Evolutionary conservation across 2,113 vertebrate species (phyloP), one percentile per base, ranked within the genome.

Genomic region (Fregetta grallaria): DNA sequence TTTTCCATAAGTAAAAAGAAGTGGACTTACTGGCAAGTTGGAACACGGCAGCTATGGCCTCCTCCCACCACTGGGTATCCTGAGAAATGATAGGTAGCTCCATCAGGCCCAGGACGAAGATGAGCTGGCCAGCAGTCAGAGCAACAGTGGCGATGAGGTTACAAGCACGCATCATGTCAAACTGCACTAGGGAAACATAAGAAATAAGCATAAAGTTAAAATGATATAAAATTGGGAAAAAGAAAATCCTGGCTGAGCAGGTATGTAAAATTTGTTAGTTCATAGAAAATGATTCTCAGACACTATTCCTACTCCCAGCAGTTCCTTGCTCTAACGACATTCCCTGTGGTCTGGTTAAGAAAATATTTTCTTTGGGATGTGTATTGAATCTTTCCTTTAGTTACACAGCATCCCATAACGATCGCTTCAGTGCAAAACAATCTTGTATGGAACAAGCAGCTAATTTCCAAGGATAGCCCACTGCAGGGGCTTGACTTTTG

Each of bases 131-230:
- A 0, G 97, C 98, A 2, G 99, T 98, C 82, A 99, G 98, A 40
- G 99, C 99, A 20, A 99, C 99, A 0, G 99, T 99, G 65, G 99
- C 99, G 19, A 99, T 99, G 97, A 99, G 98, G 98, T 99, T 99
- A 89, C 99, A 99, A 23, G 99, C 99, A 22, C 99, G 98, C 99
- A 99, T 99, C 99, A 99, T 99, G 98, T 99, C 99, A 13, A 99
- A 99, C 98, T 99, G 99, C 98, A 99, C 99, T 99, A 97, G 58
- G 87, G 92, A 90, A 29, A 74, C 66, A 93, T 19, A 70, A 34
- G 26, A 49, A 62, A 26, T 25, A 70, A 76, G n/a, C 45, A 40
- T 14, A 44, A 52, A 29, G 44, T 89, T 85, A 91, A 63, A 84
- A 63, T 11, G 5, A 13, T 10, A 36, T 3, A 56, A 79, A 50